Percentiles rank a stretch among this genome's conserved stretches.
Conservation (phyloP, 2,797 vertebrate genomes). For the Gymnothorax javanicus region DNA sequence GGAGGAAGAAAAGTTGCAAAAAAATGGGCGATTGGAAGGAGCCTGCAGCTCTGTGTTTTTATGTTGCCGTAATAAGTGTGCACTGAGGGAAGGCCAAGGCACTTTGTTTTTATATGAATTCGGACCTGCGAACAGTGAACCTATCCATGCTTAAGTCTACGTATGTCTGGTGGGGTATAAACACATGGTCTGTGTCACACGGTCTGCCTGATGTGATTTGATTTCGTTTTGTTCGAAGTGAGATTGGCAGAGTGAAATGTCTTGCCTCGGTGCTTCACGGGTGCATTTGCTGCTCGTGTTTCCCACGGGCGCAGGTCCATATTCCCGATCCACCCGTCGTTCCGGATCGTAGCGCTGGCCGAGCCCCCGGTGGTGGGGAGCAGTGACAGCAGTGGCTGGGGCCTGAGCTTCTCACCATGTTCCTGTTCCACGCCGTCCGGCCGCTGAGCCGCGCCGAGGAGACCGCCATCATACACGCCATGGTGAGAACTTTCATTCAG, state of each 20-base stretch:
- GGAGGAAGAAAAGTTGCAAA: no score
- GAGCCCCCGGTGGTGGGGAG: slow-evolving; percentile 85
- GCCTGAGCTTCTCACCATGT: slow-evolving; percentile 93
- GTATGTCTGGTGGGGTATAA: no score
- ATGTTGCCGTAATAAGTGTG: no score
- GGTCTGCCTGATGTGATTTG: background rate
- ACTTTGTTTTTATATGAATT: no score
- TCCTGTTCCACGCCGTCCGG: slow-evolving; percentile 86
- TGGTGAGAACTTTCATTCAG: background rate
- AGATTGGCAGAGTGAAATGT: background rate
- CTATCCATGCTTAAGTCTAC: no score
- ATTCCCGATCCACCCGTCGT: slow-evolving; percentile 89
- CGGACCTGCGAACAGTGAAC: no score
- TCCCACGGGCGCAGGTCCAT: slow-evolving; percentile 72
- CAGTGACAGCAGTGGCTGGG: slow-evolving; percentile 87
- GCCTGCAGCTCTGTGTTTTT: no score
- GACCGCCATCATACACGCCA: slow-evolving; percentile 60
- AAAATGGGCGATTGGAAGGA: no score
- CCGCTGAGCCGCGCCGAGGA: slow-evolving; percentile 85
- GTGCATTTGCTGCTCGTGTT: background rate
- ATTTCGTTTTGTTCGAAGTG: background rate
- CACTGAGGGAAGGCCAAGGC: no score
- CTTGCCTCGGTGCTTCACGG: background rate
- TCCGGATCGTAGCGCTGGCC: slow-evolving; percentile 89
- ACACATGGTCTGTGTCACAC: no score